Percentiles rank a stretch among this genome's conserved stretches.
phyloP scores from a whole-genome alignment of 2,797 vertebrate species.

The Rhadinocentrus ornatus region DNA sequence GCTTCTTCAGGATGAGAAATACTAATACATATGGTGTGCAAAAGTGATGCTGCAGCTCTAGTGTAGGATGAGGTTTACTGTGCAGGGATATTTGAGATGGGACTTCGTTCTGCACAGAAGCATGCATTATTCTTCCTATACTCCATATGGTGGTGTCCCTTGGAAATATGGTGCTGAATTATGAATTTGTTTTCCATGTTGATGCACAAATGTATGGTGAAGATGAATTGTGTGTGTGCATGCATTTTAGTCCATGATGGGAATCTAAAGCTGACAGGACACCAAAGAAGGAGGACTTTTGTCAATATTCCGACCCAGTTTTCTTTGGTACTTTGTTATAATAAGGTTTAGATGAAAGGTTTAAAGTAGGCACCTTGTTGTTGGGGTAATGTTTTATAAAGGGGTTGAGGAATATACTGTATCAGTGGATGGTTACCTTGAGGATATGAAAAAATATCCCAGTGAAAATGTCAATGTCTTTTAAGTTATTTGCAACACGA shows the following conservation, averaged over 20 bases:
- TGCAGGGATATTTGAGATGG: constrained; percentile 19
- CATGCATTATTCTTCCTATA: constrained; percentile 59
- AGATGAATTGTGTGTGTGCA: not conserved
- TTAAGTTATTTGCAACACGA: too few relatives aligned
- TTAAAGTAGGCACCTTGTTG: not conserved
- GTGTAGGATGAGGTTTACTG: constrained; percentile 1
- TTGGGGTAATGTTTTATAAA: not conserved
- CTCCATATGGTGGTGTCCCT: constrained; percentile 26
- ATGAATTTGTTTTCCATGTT: constrained; percentile 61
- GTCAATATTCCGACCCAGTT: not conserved
- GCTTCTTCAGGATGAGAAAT: constrained; percentile 1
- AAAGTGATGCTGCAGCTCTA: constrained; percentile 5
- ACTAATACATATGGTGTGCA: constrained; percentile 1
- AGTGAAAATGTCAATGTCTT: too few relatives aligned
- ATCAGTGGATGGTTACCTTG: not conserved
- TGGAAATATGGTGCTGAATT: constrained; percentile 63
- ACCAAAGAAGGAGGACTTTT: not conserved
- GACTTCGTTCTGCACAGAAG: constrained; percentile 31
- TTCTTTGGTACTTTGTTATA: too few relatives aligned
- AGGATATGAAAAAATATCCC: not conserved
- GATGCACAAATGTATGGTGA: constrained; percentile 48
- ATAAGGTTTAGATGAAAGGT: not conserved
- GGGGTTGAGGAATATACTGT: not conserved
- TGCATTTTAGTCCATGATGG: constrained; percentile 19
- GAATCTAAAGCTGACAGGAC: not conserved